Evolutionary conservation across 2,888 invertebrate genomes (phyloP).

Genomic region (Epistrophe eligans): DNA sequence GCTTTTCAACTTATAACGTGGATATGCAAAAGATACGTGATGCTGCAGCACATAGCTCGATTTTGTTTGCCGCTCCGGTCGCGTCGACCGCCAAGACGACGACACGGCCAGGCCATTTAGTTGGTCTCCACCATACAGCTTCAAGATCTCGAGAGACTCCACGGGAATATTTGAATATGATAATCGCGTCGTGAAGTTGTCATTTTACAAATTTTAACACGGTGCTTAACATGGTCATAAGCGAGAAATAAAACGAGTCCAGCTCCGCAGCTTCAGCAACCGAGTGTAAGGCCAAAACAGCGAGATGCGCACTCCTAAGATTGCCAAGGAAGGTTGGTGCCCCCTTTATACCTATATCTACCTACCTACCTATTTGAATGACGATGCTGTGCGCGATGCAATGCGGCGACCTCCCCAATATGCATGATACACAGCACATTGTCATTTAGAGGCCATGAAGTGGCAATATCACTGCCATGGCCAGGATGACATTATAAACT

Average conservation of each 20-base stretch:
- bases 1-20: constrained; percentile 34
- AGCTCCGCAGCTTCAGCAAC: constrained; percentile 45
- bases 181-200: constrained; percentile 79
- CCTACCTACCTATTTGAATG: not conserved
- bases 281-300: constrained; percentile 25
- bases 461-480: constrained; percentile 75
- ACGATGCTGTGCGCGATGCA: constrained; percentile 1
- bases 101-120: constrained; percentile 42
- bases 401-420: constrained; percentile 40
- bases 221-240: constrained; percentile 78
- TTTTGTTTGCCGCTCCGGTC: not conserved
- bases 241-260: constrained; percentile 75
- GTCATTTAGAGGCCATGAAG: constrained; percentile 74
- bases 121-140: constrained; percentile 19
- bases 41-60: constrained; percentile 48
- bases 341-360: constrained; percentile 34
- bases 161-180: constrained; percentile 78
- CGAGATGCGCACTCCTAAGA: constrained; percentile 68
- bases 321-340: constrained; percentile 46
- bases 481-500: constrained; percentile 76
- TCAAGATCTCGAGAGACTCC: constrained; percentile 33
- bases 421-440: constrained; percentile 57
- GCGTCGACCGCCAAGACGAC: constrained; percentile 16
- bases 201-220: constrained; percentile 80
- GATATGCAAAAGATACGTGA: constrained; percentile 59